Conservation (phyloP, 2,797 vertebrate genomes). For the Pangasius macronema region DNA sequence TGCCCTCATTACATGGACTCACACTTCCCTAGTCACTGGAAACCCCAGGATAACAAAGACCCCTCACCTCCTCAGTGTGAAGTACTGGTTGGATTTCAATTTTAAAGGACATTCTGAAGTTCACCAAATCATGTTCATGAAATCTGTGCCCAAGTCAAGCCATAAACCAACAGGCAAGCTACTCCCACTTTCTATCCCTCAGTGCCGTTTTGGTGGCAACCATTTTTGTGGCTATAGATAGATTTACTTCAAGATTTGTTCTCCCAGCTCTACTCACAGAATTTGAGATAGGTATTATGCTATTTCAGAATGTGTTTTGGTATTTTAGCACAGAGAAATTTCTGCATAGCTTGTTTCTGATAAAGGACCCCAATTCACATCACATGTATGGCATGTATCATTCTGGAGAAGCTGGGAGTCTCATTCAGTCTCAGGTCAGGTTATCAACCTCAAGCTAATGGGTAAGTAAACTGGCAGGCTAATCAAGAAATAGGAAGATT, state of each 20-base stretch:
- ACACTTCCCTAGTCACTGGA: neutral
- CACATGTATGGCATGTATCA: neutral
- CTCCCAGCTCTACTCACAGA: neutral
- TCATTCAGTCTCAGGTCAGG: neutral
- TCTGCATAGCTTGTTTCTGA: neutral
- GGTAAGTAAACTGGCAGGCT: no score
- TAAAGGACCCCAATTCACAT: conserved; percentile 1
- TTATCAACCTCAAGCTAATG: neutral
- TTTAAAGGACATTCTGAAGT: neutral
- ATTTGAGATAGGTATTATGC: neutral
- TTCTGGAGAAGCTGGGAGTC: neutral
- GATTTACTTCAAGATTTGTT: neutral
- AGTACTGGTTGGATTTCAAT: neutral
- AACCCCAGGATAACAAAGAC: neutral
- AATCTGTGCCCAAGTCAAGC: neutral
- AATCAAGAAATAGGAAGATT: neutral
- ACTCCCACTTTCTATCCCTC: neutral
- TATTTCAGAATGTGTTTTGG: neutral
- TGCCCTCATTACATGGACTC: neutral
- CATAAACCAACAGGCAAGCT: neutral
- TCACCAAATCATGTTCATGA: neutral
- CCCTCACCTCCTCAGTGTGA: neutral
- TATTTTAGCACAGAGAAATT: neutral
- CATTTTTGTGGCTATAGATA: neutral
- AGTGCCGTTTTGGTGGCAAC: neutral